Conservation (phyloP, 2,113 vertebrate species). For the Brachypodius melanocephalos region DNA sequence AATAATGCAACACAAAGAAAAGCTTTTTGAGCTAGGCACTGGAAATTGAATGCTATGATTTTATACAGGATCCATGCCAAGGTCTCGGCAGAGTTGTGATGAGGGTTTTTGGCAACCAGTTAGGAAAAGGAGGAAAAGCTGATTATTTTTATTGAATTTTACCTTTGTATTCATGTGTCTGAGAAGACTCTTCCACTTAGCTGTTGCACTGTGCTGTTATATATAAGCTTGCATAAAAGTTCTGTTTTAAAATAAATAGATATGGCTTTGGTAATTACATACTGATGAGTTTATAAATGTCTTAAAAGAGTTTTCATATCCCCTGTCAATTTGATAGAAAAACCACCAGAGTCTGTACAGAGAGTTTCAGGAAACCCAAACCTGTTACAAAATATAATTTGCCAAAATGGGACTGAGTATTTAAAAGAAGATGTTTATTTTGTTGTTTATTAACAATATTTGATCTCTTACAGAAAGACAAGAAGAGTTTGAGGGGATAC, state of each 20-base stretch:
- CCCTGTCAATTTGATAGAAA: neutral
- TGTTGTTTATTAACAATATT: neutral
- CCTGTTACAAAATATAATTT: neutral
- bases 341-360: neutral
- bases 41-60: neutral
- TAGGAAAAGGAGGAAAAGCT: neutral
- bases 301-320: neutral
- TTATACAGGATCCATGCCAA: neutral
- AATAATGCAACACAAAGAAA: constrained; percentile 5
- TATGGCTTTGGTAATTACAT: neutral
- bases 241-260: neutral
- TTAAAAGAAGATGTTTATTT: neutral
- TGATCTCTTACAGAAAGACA: neutral
- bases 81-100: neutral
- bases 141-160: constrained; percentile 1
- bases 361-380: neutral
- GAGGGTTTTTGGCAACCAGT: neutral
- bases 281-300: neutral
- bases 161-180: neutral
- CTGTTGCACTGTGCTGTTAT: neutral
- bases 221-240: neutral
- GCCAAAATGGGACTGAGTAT: neutral
- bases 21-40: neutral
- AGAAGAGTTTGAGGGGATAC: neutral
- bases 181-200: neutral